These are phyloP conservation scores for Campylomormyrus tamandua DNA, from an alignment of 2,113 vertebrate species.

Conservation along the genomic window DNA sequence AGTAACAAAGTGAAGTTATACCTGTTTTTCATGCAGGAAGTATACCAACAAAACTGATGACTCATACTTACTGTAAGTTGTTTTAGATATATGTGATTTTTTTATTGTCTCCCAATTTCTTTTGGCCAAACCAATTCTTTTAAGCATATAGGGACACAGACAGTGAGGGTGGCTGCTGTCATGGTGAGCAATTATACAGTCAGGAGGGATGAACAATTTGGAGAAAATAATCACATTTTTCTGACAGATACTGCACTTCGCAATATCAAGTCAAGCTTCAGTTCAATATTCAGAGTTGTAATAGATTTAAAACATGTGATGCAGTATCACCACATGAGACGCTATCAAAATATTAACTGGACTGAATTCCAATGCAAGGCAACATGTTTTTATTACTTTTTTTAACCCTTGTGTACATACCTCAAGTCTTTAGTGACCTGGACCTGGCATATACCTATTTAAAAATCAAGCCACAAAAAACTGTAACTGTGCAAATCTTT, in stretches of 20 bases:
- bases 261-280: neutral
- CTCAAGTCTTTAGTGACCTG: neutral
- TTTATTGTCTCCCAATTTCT: neutral
- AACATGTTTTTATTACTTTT: neutral
- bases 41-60: neutral
- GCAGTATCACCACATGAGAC: neutral
- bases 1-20: neutral
- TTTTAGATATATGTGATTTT: neutral
- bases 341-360: neutral
- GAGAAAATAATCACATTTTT: neutral
- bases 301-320: neutral
- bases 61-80: neutral
- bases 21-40: neutral
- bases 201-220: neutral
- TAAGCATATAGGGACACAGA: neutral
- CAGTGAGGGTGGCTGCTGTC: neutral
- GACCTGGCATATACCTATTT: neutral
- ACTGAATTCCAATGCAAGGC: neutral
- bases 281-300: neutral
- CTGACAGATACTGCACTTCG: neutral
- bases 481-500: neutral
- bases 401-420: neutral
- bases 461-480: neutral
- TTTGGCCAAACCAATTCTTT: neutral
- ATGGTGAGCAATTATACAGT: neutral